A percentile compares a stretch with the other conserved stretches of the same genome.
Evolutionary conservation across 2,888 invertebrate species (phyloP).

Genomic region (Ennomos erosarius): DNA sequence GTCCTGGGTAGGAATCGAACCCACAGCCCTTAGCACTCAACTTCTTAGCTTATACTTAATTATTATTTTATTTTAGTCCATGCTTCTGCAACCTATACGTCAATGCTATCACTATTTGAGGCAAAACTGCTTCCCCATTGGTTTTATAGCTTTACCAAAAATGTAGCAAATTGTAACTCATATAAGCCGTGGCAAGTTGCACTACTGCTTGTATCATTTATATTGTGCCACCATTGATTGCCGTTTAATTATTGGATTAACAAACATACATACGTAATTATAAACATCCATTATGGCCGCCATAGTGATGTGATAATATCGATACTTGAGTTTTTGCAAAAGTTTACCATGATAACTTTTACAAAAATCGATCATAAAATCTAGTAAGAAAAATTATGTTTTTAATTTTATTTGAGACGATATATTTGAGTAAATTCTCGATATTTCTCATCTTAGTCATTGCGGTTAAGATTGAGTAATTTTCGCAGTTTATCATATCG

Average conservation of each 20-base stretch:
- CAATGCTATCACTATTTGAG: too few species aligned
- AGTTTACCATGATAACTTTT: too few species aligned
- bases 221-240: conserved; percentile 32
- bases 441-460: conserved; percentile 1
- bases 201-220: conserved; percentile 9
- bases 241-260: conserved; percentile 44
- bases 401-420: conserved; percentile 2
- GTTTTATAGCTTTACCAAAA: too few species aligned
- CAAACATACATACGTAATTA: conserved; percentile 33
- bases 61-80: too few species aligned
- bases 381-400: too few species aligned
- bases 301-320: conserved; percentile 33
- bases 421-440: conserved; percentile 9
- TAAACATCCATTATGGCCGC: conserved; percentile 30
- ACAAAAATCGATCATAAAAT: too few species aligned
- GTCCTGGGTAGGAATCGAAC: too few species aligned
- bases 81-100: too few species aligned
- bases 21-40: too few species aligned
- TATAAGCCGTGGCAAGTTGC: conserved; percentile 1
- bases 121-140: too few species aligned
- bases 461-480: conserved; percentile 21
- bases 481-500: conserved; percentile 21
- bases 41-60: too few species aligned
- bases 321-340: too few species aligned
- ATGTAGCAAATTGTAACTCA: neutral